phyloP scores from a whole-genome alignment of 2,888 invertebrate genomes.

The Andrena bucephala region DNA sequence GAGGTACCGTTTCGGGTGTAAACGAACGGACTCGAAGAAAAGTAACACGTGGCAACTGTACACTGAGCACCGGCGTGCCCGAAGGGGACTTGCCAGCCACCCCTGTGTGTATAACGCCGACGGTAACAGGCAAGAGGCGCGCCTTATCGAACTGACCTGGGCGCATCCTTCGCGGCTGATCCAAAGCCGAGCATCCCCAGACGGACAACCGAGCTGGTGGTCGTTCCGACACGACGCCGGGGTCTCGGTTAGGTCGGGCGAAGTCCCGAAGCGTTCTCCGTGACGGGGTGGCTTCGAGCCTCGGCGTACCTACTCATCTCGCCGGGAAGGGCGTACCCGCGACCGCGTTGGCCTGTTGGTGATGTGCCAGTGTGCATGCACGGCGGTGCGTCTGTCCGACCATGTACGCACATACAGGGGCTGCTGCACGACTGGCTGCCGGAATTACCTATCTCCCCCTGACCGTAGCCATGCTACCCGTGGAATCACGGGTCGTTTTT shows the following conservation, averaged over 20 bases:
- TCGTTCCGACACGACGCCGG: conserved; percentile 68
- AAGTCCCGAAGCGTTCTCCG: conserved; percentile 77
- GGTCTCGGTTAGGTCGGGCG: conserved; percentile 67
- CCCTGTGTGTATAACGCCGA: conserved; percentile 26
- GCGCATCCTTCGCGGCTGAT: conserved; percentile 88
- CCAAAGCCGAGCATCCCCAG: conserved; percentile 80
- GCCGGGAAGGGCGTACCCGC: conserved; percentile 67
- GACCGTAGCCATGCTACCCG: conserved; percentile 65
- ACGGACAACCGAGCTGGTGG: conserved; percentile 68
- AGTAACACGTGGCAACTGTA: conserved; percentile 39
- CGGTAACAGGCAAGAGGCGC: conserved; percentile 46
- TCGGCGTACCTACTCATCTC: conserved; percentile 72
- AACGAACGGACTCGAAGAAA: neutral
- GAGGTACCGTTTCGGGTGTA: neutral
- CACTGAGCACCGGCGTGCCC: conserved; percentile 22
- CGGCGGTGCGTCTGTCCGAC: conserved; percentile 38
- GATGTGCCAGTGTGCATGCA: conserved; percentile 32
- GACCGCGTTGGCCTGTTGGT: conserved; percentile 44
- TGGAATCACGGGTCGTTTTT: conserved; percentile 72
- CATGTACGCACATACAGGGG: conserved; percentile 59
- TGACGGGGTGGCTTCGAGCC: conserved; percentile 75
- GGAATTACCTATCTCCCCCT: conserved; percentile 66
- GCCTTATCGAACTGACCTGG: conserved; percentile 87
- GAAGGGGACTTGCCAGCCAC: conserved; percentile 23
- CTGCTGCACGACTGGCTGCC: conserved; percentile 70